Percentiles rank a stretch among this genome's conserved stretches.
phyloP scores from a whole-genome alignment of 2,888 invertebrate genomes.

The Dolomedes plantarius region DNA sequence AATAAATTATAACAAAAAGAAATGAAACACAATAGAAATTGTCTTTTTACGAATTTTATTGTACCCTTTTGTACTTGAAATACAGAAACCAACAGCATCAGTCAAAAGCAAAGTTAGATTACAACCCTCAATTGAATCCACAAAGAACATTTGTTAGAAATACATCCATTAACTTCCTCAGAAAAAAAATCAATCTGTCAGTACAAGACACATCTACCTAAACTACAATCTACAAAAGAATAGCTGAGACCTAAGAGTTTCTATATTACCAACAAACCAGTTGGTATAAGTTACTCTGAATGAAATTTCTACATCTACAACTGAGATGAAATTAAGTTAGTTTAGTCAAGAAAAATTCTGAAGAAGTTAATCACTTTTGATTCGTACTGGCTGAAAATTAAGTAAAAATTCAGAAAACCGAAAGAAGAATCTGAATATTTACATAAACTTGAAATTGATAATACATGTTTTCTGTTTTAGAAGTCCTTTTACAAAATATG shows the following conservation, averaged over 20 bases:
- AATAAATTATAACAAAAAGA: too few relatives aligned
- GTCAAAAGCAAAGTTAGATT: constrained; percentile 7
- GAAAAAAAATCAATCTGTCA: not conserved
- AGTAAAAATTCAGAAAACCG: too few relatives aligned
- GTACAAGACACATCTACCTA: not conserved
- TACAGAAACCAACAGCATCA: constrained; percentile 20
- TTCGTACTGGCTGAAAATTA: too few relatives aligned
- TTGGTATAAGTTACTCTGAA: constrained; percentile 20
- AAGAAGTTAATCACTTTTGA: too few relatives aligned
- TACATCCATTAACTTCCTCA: not conserved
- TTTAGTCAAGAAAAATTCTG: too few relatives aligned
- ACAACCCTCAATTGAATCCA: not conserved
- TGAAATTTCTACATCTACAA: too few relatives aligned
- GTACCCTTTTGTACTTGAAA: constrained; percentile 49
- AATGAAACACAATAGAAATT: not conserved
- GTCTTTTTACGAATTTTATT: constrained; percentile 28
- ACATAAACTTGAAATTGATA: too few relatives aligned
- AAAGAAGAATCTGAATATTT: too few relatives aligned
- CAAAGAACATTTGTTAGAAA: constrained; percentile 14
- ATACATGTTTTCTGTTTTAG: too few relatives aligned
- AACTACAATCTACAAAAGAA: constrained; percentile 18
- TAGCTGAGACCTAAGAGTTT: constrained; percentile 13
- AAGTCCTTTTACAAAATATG: too few relatives aligned
- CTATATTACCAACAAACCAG: constrained; percentile 53
- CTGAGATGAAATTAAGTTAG: too few relatives aligned